Percentiles rank a stretch among this genome's conserved stretches.
These are phyloP conservation scores for Romanogobio albipinnatus DNA, from an alignment of 2,113 vertebrate species.

Conservation along the genomic window DNA sequence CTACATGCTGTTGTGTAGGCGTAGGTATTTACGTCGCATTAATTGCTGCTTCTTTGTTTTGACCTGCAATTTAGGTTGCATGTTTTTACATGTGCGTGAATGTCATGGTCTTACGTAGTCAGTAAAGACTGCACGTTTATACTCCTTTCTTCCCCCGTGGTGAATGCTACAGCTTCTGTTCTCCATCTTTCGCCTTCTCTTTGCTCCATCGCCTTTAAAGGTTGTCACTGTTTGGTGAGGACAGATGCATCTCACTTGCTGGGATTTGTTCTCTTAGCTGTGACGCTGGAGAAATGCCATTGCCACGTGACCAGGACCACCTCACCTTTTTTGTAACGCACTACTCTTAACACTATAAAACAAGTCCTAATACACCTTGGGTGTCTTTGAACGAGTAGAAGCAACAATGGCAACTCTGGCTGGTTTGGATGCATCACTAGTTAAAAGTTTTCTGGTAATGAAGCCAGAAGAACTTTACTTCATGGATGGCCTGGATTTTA, in stretches of 20 bases:
- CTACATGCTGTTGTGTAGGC: constrained; percentile 1
- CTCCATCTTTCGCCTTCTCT: constrained; percentile 64
- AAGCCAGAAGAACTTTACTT: neutral
- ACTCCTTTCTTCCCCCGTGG: constrained; percentile 59
- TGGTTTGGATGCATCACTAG: constrained; percentile 2
- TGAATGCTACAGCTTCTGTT: constrained; percentile 72
- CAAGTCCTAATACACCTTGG: neutral
- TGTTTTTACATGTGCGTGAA: constrained; percentile 34
- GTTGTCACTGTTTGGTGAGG: constrained; percentile 60
- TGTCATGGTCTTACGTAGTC: constrained; percentile 55
- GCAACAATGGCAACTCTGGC: neutral
- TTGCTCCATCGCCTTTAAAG: constrained; percentile 75
- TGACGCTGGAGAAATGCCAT: constrained; percentile 48
- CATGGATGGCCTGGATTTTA: neutral
- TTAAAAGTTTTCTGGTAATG: constrained; percentile 11
- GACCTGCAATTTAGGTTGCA: constrained; percentile 3
- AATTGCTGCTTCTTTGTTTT: constrained; percentile 6
- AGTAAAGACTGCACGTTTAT: constrained; percentile 67
- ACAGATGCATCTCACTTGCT: constrained; percentile 45
- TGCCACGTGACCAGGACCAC: neutral
- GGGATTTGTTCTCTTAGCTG: constrained; percentile 48
- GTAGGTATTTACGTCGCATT: neutral
- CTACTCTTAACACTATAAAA: constrained; percentile 10
- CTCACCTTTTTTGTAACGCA: neutral
- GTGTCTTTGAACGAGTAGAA: neutral